Percentiles rank a stretch among this genome's conserved stretches.
These are phyloP conservation scores for Trematomus bernacchii DNA, from an alignment of 2,797 vertebrate genomes.

Conservation along the genomic window DNA sequence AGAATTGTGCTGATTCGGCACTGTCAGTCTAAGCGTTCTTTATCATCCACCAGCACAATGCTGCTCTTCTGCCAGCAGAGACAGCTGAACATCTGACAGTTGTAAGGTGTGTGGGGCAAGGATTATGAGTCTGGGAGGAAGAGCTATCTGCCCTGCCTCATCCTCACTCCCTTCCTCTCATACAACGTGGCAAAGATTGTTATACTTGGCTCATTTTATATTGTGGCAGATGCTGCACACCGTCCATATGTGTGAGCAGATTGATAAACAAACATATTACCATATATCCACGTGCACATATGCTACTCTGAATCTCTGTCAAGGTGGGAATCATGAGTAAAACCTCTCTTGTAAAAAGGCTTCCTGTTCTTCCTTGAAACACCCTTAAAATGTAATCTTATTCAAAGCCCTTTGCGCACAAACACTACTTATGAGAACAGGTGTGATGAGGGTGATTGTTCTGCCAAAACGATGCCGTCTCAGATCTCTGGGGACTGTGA, in stretches of 20 bases:
- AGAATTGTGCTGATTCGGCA: conserved; percentile 84
- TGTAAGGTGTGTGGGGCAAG: conserved; percentile 55
- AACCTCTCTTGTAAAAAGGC: conserved; percentile 10
- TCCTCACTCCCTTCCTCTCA: conserved; percentile 6
- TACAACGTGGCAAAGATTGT: conserved; percentile 26
- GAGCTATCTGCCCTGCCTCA: conserved; percentile 12
- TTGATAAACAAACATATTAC: conserved; percentile 26
- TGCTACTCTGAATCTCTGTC: conserved; percentile 9
- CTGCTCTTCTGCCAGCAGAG: conserved; percentile 57
- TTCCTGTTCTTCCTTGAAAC: conserved; percentile 23
- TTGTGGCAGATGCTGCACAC: conserved; percentile 33
- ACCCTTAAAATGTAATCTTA: conserved; percentile 1
- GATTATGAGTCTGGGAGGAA: conserved; percentile 35
- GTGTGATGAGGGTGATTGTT: conserved; percentile 20
- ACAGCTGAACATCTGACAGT: conserved; percentile 54
- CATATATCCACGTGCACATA: conserved; percentile 25
- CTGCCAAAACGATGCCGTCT: conserved; percentile 39
- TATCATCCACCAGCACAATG: conserved; percentile 60
- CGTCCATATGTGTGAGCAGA: conserved; percentile 55
- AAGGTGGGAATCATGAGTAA: conserved; percentile 1
- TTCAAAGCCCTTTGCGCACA: background rate
- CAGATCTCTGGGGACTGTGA: conserved; percentile 38
- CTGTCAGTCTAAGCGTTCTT: conserved; percentile 67
- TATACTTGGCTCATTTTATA: conserved; percentile 50
- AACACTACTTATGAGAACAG: conserved; percentile 17